Percentiles rank a stretch among this genome's conserved stretches.
phyloP scores from a whole-genome alignment of 2,113 vertebrate species.

The Oxyura jamaicensis region DNA sequence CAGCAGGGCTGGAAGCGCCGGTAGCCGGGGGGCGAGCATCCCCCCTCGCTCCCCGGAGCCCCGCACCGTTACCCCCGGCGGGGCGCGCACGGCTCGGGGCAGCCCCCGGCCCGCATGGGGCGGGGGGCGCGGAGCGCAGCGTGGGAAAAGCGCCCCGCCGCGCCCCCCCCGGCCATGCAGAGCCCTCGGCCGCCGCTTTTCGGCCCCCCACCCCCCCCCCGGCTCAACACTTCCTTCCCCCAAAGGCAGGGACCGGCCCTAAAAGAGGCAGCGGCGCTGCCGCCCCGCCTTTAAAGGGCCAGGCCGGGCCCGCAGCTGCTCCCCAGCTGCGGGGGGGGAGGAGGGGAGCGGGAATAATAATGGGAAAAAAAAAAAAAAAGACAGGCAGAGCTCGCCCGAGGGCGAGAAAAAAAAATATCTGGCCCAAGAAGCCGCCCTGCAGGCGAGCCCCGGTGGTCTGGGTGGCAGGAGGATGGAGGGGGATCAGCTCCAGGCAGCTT shows the following conservation, averaged over 20 bases:
- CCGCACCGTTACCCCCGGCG: too few species aligned
- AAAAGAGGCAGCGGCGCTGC: conserved; percentile 68
- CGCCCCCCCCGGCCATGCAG: not conserved
- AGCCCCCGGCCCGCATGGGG: not conserved
- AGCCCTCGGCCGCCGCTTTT: not conserved
- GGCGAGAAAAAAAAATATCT: not conserved
- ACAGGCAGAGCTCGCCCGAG: not conserved
- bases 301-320: conserved; percentile 55
- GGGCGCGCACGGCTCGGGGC: not conserved
- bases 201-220: conserved; percentile 24
- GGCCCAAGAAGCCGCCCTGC: not conserved
- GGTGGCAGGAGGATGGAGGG: not conserved
- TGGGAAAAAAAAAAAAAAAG: not conserved
- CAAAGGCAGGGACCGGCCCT: conserved; percentile 75
- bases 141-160: too few species aligned
- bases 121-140: not conserved
- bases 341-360: not conserved
- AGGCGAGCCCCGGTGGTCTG: not conserved
- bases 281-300: conserved; percentile 85
- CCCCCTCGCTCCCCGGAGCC: not conserved
- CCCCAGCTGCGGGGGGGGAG: not conserved
- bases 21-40: conserved; percentile 15
- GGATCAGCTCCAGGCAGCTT: fast-evolving
- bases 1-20: conserved; percentile 20
- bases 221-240: conserved; percentile 88